A percentile compares a stretch with the other conserved stretches of the same genome.
Evolutionary conservation across 2,797 vertebrate species (phyloP).

Genomic region (Prionace glauca): DNA sequence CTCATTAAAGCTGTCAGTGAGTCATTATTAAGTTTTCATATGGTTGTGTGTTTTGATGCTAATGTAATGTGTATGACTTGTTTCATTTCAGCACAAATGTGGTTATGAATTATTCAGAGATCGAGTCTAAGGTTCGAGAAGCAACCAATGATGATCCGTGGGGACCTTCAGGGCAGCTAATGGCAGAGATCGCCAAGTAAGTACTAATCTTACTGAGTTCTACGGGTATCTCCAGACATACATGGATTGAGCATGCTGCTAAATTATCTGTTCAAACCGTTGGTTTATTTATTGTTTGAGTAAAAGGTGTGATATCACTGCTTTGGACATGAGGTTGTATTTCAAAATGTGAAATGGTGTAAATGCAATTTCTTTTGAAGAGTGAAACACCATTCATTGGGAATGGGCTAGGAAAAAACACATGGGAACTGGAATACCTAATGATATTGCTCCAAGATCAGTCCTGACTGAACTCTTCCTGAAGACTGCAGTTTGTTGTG

Average conservation of each 20-base stretch:
- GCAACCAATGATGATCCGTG: conserved; percentile 98
- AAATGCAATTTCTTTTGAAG: neutral
- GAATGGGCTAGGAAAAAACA: neutral
- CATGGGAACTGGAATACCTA: neutral
- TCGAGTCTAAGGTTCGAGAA: conserved; percentile 97
- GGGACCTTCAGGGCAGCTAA: conserved; percentile 95
- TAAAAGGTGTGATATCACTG: neutral
- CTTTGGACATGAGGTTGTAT: conserved; percentile 3
- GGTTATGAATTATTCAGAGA: conserved; percentile 99
- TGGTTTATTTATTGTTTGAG: conserved; percentile 28
- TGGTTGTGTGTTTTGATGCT: conserved; percentile 67
- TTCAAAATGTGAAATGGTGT: conserved; percentile 23
- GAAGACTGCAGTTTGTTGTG: neutral
- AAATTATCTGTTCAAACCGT: conserved; percentile 17
- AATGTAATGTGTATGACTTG: conserved; percentile 59
- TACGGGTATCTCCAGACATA: neutral
- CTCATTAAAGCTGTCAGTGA: conserved; percentile 62
- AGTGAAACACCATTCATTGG: neutral
- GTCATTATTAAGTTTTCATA: conserved; percentile 72
- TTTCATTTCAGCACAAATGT: conserved; percentile 84
- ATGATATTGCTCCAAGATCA: neutral
- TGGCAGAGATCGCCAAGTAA: conserved; percentile 96
- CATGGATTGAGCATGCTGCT: conserved; percentile 10
- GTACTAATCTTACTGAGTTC: conserved; percentile 48
- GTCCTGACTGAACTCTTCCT: neutral